Evolutionary conservation across 23 tunicate species (phyloP).

Genomic region (Halocynthia roretzi): DNA sequence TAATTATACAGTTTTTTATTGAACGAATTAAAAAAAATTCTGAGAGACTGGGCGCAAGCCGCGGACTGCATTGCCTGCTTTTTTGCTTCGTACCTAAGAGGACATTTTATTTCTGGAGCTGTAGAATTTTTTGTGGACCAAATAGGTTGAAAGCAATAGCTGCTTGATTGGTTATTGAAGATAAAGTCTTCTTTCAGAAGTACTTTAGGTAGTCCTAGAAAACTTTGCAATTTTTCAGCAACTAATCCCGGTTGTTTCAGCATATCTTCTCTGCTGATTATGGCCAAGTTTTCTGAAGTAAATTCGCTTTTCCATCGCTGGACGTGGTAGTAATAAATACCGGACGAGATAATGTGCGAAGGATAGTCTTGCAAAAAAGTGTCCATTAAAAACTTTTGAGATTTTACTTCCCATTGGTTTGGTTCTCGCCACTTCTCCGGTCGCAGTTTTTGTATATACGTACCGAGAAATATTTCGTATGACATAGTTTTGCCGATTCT

Average conservation of each 20-base stretch:
- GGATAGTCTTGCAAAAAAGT: slow-evolving; percentile 4
- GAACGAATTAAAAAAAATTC: background rate
- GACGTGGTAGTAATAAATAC: slow-evolving; percentile 13
- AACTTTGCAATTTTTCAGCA: background rate
- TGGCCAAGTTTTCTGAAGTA: background rate
- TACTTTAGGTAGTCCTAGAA: slow-evolving; percentile 8
- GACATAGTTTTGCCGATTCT: background rate
- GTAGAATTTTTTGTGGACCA: background rate
- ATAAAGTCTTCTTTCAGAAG: slow-evolving; percentile 13
- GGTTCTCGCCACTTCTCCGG: background rate
- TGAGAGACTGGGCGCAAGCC: background rate
- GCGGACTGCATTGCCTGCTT: background rate
- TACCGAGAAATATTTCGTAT: slow-evolving; percentile 9
- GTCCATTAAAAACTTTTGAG: slow-evolving; percentile 2
- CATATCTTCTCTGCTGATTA: background rate
- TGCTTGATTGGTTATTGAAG: background rate
- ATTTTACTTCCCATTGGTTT: slow-evolving; percentile 9
- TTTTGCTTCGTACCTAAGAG: slow-evolving; percentile 1
- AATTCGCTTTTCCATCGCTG: slow-evolving; percentile 12
- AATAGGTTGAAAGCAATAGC: slow-evolving; percentile 5
- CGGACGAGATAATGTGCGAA: slow-evolving; percentile 8
- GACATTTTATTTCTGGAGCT: background rate
- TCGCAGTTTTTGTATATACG: slow-evolving; percentile 2
- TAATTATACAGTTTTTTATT: slow-evolving; percentile 15
- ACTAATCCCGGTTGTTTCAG: background rate